Evolutionary conservation across 64 coral and sea anemone species (phyloP).

Genomic region (Actinia tenebrosa): DNA sequence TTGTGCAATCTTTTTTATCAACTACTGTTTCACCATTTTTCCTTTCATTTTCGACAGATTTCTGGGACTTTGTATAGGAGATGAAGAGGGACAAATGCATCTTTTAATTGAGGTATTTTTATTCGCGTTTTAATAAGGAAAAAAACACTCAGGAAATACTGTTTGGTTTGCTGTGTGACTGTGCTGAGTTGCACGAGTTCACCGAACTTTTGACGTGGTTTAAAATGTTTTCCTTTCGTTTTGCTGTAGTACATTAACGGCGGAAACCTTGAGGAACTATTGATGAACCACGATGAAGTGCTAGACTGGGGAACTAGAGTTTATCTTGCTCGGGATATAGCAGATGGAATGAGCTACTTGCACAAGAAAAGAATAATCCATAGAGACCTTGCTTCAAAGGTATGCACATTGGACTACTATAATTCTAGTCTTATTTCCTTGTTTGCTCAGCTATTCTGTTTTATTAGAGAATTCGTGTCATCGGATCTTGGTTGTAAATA

Average conservation of each 20-base stretch:
- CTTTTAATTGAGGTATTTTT: constrained; percentile 60
- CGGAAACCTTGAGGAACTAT: constrained; percentile 71
- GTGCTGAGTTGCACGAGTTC: not conserved
- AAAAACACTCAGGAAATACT: not conserved
- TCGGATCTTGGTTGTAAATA: not conserved
- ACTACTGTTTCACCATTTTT: not conserved
- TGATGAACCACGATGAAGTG: constrained; percentile 62
- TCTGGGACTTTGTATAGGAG: constrained; percentile 49
- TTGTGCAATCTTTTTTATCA: not conserved
- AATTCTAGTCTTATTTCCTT: not conserved
- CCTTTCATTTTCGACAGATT: constrained; percentile 42
- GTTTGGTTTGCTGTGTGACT: not conserved
- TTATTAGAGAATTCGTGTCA: not conserved
- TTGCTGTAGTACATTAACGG: constrained; percentile 78
- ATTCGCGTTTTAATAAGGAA: not conserved
- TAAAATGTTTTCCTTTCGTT: constrained; percentile 14
- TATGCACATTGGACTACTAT: constrained; percentile 8
- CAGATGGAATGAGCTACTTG: constrained; percentile 66
- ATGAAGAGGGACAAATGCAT: constrained; percentile 37
- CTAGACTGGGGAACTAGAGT: constrained; percentile 66
- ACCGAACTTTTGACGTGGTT: not conserved
- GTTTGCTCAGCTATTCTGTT: not conserved
- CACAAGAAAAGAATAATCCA: constrained; percentile 75
- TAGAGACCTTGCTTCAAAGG: constrained; percentile 83
- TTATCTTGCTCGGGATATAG: constrained; percentile 80